Conservation (phyloP, 1,140 invertebrate species). For the Bombus superbus region DNA sequence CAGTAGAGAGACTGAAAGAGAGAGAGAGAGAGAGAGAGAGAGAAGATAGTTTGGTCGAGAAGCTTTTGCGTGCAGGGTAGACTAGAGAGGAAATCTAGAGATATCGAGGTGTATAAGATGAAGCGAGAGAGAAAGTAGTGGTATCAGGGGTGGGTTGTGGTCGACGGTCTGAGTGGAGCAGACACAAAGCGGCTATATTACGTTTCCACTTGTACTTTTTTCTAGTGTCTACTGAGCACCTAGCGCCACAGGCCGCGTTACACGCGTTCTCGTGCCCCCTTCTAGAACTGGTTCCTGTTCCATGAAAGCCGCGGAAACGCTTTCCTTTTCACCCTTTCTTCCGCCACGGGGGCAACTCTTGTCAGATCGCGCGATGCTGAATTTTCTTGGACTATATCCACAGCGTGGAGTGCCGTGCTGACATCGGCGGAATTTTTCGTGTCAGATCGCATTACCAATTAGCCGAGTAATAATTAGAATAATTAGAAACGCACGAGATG, state of each 20-base stretch:
- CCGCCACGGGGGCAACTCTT: constrained; percentile 28
- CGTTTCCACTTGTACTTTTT: constrained; percentile 77
- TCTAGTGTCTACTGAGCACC: constrained; percentile 64
- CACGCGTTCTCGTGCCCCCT: neutral
- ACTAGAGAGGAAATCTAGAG: neutral
- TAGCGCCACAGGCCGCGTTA: constrained; percentile 35
- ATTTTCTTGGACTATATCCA: neutral
- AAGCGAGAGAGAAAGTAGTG: constrained; percentile 7
- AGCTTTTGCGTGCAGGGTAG: constrained; percentile 5
- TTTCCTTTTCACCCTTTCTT: constrained; percentile 13
- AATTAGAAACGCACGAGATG: neutral
- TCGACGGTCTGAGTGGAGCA: constrained; percentile 68
- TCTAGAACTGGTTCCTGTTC: too few relatives aligned
- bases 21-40: neutral
- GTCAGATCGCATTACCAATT: constrained; percentile 43
- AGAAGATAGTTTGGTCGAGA: neutral
- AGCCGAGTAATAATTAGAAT: neutral
- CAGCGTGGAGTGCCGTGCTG: too few relatives aligned
- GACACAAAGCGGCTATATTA: constrained; percentile 78
- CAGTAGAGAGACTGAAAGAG: neutral
- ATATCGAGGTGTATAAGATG: neutral
- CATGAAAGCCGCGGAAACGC: constrained; percentile 30
- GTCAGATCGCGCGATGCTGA: constrained; percentile 4
- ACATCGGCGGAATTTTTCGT: neutral
- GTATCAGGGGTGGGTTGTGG: constrained; percentile 47